Percentiles rank a stretch among this genome's conserved stretches.
Evolutionary conservation across 2,797 vertebrate genomes (phyloP).

Genomic region (Australoheros facetus): DNA sequence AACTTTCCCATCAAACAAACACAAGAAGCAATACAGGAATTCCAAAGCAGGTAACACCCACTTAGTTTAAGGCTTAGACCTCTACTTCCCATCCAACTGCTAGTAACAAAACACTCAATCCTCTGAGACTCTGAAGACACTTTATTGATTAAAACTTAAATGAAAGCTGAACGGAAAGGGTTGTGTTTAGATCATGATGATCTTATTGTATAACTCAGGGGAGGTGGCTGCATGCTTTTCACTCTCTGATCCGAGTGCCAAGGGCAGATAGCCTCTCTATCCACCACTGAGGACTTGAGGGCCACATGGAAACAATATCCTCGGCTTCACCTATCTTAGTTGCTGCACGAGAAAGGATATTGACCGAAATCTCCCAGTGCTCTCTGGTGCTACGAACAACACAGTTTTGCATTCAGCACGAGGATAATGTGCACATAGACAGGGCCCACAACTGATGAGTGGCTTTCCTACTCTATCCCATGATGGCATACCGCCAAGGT

Average conservation of each 20-base stretch:
- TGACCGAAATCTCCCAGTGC: conserved; percentile 58
- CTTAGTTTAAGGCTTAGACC: conserved; percentile 39
- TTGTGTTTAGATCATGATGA: conserved; percentile 64
- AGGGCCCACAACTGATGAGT: conserved; percentile 32
- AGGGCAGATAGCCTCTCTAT: conserved; percentile 61
- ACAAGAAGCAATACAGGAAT: conserved; percentile 41
- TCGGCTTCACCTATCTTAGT: conserved; percentile 57
- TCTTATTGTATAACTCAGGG: conserved; percentile 63
- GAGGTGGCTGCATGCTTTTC: conserved; percentile 56
- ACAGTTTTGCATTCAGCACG: conserved; percentile 27
- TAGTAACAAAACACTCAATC: conserved; percentile 41
- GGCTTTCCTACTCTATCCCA: conserved; percentile 43
- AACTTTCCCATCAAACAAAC: conserved; percentile 20
- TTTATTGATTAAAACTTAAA: conserved; percentile 64
- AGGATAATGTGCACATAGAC: conserved; percentile 33
- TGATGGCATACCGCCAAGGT: conserved; percentile 34
- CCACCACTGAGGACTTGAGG: conserved; percentile 35
- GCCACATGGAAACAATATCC: conserved; percentile 70
- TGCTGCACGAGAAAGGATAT: conserved; percentile 69
- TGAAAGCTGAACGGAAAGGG: conserved; percentile 56
- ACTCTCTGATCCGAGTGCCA: conserved; percentile 62
- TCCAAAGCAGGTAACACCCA: conserved; percentile 51
- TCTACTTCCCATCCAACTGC: conserved; percentile 47
- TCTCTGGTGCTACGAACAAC: conserved; percentile 59
- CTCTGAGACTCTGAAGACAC: conserved; percentile 24